Percentiles rank a stretch among this genome's conserved stretches.
Conservation (phyloP, 2,113 vertebrate species). For the Scalopus aquaticus region DNA sequence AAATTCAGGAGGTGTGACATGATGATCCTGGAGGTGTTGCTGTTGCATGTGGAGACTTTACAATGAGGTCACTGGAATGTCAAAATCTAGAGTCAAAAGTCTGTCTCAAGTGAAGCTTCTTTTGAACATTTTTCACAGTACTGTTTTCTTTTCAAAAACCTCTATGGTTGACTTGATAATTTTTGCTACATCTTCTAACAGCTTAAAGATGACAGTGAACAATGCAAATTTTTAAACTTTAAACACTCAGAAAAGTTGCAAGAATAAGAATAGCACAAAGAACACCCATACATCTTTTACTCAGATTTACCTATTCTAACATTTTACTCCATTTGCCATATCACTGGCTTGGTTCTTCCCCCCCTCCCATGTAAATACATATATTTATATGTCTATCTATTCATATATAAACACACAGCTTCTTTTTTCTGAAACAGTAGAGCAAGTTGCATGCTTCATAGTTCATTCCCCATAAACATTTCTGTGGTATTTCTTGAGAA, state of each 20-base stretch:
- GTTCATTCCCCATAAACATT: background rate
- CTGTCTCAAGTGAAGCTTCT: background rate
- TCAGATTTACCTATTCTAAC: no score
- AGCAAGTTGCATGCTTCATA: background rate
- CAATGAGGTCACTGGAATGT: slow-evolving; percentile 13
- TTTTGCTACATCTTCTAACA: background rate
- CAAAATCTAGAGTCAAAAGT: background rate
- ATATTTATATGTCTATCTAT: background rate
- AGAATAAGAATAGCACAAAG: background rate
- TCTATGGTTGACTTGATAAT: background rate
- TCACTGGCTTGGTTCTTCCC: background rate
- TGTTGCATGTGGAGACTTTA: background rate
- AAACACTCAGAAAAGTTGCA: background rate
- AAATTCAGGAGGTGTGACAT: background rate
- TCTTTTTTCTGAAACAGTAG: background rate
- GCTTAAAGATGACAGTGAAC: background rate
- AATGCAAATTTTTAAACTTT: background rate
- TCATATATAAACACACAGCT: background rate
- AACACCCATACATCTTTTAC: background rate
- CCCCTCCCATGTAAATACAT: background rate
- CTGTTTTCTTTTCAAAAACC: background rate
- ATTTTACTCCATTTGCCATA: background rate
- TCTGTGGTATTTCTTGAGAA: background rate
- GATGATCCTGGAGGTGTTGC: background rate
- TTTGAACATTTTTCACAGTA: background rate